Base-by-base conservation (phyloP, 2,888 invertebrate genomes). In the Drosophila atripex region DNA sequence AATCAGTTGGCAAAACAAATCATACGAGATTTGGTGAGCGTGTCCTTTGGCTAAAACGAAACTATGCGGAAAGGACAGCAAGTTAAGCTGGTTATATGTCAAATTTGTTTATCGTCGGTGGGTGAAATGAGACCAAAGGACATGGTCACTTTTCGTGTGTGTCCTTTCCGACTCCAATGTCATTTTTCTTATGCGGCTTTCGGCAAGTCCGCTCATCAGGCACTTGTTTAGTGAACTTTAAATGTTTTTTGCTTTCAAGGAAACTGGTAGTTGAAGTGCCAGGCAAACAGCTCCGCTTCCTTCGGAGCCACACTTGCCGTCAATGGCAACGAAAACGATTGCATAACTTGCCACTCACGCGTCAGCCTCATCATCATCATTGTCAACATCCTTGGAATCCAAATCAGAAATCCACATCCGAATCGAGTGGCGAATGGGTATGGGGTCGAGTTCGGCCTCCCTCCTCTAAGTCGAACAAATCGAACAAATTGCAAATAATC, bases 401-500 rank as follows among this genome's bases (percentile, higher is more conserved):
- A 45, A 45, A 68, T 50, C 38, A 21, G 30, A 43, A 43, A 28
- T 28, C 28, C 28, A 28, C 28, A 28, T 28, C 28, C 28, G 9
- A 41, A 50, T 73, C 57, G 80, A 77, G 80, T 77, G 61, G 63
- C 76, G 65, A 76, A 73, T 65, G 77, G 70, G 75, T 66, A 46
- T 43, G 18, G 39, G 53, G 21, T 3, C 4, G 21, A 21, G 21
- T 8, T 28, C 28, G 28, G 28, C 28, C 28, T 28, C 28, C 28
- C 28, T 21, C 28, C 28, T 3, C 28, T 9, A 28, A 28, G 9
- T 8, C 28, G 28, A 28, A 28, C 32, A 71, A 80, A 72, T 76
- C 82, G 78, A 65, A 85, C 85, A 80, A 85, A 80, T 85, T 82
- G 82, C 80, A 85, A 85, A 85, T 80, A 80, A 85, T 80, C 80